Evolutionary conservation across 2,888 invertebrate genomes (phyloP).

Genomic region (Orgyia antiqua): DNA sequence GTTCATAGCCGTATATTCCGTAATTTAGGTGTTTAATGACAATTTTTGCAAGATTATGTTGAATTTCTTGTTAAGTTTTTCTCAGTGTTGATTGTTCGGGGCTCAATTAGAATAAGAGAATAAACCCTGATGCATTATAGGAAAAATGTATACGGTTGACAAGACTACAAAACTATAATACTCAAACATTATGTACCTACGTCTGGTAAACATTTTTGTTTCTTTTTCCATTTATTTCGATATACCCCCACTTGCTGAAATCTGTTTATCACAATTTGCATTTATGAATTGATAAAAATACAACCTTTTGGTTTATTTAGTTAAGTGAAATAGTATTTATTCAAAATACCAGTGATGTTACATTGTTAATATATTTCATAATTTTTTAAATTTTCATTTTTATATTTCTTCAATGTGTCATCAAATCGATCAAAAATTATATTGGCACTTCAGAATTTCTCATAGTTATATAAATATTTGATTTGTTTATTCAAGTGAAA

Average conservation of each 20-base stretch:
- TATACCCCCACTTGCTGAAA: no score
- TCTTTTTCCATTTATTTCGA: no score
- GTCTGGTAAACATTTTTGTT: slow-evolving; percentile 2
- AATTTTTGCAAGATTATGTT: slow-evolving; percentile 24
- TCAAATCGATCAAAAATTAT: slow-evolving; percentile 3
- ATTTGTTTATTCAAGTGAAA: slow-evolving; percentile 19
- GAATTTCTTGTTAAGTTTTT: slow-evolving; percentile 31
- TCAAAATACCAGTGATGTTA: no score
- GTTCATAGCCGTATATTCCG: slow-evolving; percentile 80
- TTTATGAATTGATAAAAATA: no score
- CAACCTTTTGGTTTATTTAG: no score
- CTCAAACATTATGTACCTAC: slow-evolving; percentile 33
- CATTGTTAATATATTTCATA: no score
- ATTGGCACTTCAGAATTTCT: no score
- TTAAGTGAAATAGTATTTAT: no score
- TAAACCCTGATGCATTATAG: slow-evolving; percentile 23
- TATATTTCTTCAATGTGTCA: no score
- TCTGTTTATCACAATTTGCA: no score
- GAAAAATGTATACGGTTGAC: slow-evolving; percentile 52
- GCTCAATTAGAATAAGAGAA: slow-evolving; percentile 37
- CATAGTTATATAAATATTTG: no score
- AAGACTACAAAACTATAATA: slow-evolving; percentile 48
- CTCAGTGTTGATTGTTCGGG: slow-evolving; percentile 24
- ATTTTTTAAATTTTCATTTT: no score
- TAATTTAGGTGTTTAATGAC: slow-evolving; percentile 13